phyloP scores from a whole-genome alignment of 2,888 invertebrate species.

The Drosophila meridiana region DNA sequence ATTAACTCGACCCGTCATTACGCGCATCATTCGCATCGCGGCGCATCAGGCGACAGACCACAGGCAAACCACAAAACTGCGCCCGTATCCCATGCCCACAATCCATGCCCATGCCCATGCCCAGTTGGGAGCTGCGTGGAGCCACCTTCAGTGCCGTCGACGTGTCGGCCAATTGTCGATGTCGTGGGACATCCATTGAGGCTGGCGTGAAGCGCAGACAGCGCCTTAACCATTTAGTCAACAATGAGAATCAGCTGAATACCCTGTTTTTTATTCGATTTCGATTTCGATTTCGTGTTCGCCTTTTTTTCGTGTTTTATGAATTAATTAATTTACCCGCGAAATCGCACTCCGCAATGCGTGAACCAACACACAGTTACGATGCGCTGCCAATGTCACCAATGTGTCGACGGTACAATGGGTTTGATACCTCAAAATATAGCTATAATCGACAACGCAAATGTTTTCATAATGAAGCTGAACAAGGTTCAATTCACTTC shows the following conservation, averaged over 20 bases:
- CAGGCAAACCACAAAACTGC: slow-evolving; percentile 59
- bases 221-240: slow-evolving; percentile 49
- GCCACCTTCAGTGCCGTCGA: slow-evolving; percentile 29
- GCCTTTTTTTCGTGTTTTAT: slow-evolving; percentile 26
- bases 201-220: slow-evolving; percentile 69
- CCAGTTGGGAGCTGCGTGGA: neutral
- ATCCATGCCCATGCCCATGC: neutral
- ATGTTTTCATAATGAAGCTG: neutral
- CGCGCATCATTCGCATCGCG: slow-evolving; percentile 78
- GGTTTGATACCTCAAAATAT: neutral
- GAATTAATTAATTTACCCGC: slow-evolving; percentile 73
- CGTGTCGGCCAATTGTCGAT: slow-evolving; percentile 61
- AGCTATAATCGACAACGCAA: neutral
- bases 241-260: slow-evolving; percentile 48
- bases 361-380: slow-evolving; percentile 49
- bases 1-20: slow-evolving; percentile 80
- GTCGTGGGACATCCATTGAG: slow-evolving; percentile 48
- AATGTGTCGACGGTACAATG: neutral
- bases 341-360: slow-evolving; percentile 59
- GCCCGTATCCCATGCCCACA: slow-evolving; percentile 4
- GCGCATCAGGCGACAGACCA: slow-evolving; percentile 77
- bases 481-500: neutral
- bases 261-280: slow-evolving; percentile 32
- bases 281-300: neutral
- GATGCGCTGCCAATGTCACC: slow-evolving; percentile 4